These are phyloP conservation scores for Daubentonia madagascariensis DNA, from an alignment of 2,113 vertebrate species.

Conservation along the genomic window DNA sequence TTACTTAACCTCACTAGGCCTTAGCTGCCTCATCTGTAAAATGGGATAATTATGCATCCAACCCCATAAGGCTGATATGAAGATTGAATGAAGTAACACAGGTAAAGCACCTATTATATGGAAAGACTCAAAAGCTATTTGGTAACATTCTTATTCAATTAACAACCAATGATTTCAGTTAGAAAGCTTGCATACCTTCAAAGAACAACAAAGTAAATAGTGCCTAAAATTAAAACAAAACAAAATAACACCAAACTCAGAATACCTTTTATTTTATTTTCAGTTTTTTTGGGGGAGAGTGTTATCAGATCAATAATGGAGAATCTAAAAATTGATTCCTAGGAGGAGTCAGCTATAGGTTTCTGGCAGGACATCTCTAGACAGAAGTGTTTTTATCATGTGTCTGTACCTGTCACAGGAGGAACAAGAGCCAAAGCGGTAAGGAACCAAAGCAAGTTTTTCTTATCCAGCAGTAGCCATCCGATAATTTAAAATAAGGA, in stretches of 20 bases:
- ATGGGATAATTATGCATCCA: neutral
- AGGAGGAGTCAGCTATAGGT: neutral
- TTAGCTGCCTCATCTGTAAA: neutral
- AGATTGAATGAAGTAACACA: neutral
- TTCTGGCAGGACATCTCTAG: neutral
- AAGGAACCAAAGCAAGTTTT: neutral
- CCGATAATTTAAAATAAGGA: neutral
- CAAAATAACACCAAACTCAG: neutral
- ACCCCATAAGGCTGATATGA: neutral
- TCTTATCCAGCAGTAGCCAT: neutral
- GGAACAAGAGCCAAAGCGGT: neutral
- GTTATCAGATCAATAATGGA: neutral
- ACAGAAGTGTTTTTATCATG: neutral
- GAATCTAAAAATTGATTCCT: neutral
- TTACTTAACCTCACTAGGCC: neutral
- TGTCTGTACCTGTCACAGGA: neutral
- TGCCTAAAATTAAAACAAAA: neutral
- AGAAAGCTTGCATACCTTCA: neutral
- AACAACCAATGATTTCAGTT: neutral
- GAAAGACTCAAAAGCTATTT: neutral
- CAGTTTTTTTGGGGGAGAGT: neutral
- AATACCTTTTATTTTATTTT: neutral
- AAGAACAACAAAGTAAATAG: neutral
- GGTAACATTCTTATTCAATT: neutral
- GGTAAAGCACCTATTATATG: neutral